Evolutionary conservation across 2,888 invertebrate genomes (phyloP).

Genomic region (Altica lythri): DNA sequence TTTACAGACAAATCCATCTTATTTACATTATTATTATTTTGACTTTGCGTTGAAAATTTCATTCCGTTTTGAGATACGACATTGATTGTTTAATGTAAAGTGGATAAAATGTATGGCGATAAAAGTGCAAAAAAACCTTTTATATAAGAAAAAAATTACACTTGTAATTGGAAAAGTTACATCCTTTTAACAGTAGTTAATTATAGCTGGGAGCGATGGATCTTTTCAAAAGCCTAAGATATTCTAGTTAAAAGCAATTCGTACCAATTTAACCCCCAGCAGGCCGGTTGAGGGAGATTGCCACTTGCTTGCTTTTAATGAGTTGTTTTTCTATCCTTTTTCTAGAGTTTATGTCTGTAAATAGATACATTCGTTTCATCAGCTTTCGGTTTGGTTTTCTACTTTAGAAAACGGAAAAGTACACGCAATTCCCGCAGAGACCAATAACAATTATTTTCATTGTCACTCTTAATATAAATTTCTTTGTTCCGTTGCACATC

Average conservation of each 20-base stretch:
- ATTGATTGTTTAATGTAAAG: too few relatives aligned
- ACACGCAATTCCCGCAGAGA: conserved; percentile 22
- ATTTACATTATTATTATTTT: too few relatives aligned
- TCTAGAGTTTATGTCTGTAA: conserved; percentile 36
- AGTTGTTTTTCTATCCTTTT: conserved; percentile 44
- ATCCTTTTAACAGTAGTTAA: conserved; percentile 41
- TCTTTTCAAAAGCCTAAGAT: conserved; percentile 41
- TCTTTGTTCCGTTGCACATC: conserved; percentile 18
- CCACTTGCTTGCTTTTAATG: conserved; percentile 48
- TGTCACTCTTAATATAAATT: conserved; percentile 32
- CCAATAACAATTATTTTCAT: conserved; percentile 32
- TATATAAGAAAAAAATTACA: too few relatives aligned
- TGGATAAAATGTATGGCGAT: too few relatives aligned
- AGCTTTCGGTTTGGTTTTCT: conserved; percentile 30
- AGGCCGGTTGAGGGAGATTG: conserved; percentile 45
- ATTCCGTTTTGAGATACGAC: too few relatives aligned
- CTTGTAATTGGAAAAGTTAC: conserved; percentile 33
- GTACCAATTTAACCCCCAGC: conserved; percentile 43
- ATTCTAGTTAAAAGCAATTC: conserved; percentile 44
- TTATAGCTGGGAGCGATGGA: conserved; percentile 36
- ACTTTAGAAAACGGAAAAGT: conserved; percentile 24
- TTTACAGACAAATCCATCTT: too few relatives aligned
- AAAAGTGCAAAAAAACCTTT: too few relatives aligned
- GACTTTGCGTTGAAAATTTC: too few relatives aligned
- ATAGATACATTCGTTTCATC: conserved; percentile 38